Evolutionary conservation across 2,113 vertebrate species (phyloP), one percentile per base, ranked within the genome.

Genomic region (Machaerirhynchus nigripectus): DNA sequence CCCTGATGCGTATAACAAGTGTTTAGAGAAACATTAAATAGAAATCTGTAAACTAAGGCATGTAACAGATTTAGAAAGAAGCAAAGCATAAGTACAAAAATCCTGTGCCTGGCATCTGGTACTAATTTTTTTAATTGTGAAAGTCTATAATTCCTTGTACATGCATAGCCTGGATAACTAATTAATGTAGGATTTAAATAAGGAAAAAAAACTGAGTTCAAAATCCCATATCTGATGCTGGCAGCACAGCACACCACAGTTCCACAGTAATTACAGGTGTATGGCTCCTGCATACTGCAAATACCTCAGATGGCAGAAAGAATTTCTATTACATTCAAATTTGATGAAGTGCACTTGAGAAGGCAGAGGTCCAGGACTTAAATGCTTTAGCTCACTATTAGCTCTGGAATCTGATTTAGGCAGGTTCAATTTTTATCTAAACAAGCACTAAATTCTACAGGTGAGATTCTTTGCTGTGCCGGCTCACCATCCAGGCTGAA

Each of bases 131-230:
- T 92, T 59, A 87, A 84, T 92, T 95, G 46, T 92, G 61, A 89
- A 96, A 96, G 77, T 70, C 46, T 96, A 73, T 88, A 96, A 96
- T 85, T 96, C 46, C 42, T 94, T 96, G 57, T 69, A 96, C 94
- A 93, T 79, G 5, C 20, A 27, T 73, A 68, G 47, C 16, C 49
- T 76, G 14, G 16, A 84, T 87, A 95, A 84, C 84, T 97, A 97
- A 93, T 97, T 83, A 91, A 84, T 33, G 11, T 52, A 85, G 30
- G 33, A 91, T 84, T 92, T 93, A 95, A 96, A 86, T 88, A 91
- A 90, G 42, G 55, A 84, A 59, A 96, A 92, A 94, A 93, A 91
- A 42, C 6, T 18, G 21, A 74, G 59, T 68, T 40, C 26, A 37
- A 68, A 93, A 57, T 73, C 68, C 26, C 15, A 3, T 49, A 64